Conservation (phyloP, 2,113 vertebrate species). For the Montifringilla adamsi region DNA sequence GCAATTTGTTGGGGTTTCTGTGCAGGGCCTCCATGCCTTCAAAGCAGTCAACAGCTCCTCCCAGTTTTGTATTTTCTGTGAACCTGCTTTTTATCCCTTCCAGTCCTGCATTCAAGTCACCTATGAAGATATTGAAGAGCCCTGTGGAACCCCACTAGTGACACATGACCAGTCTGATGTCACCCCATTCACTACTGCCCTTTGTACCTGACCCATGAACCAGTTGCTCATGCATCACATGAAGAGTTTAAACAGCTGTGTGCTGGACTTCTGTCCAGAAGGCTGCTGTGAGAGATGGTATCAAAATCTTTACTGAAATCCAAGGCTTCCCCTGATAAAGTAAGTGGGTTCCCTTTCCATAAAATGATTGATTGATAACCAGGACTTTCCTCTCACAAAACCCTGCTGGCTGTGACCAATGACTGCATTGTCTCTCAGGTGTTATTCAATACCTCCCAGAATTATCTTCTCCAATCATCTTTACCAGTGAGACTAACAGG, state of each 20-base stretch:
- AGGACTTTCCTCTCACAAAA: neutral
- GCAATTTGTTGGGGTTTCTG: neutral
- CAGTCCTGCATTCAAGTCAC: neutral
- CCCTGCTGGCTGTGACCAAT: neutral
- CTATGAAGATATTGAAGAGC: neutral
- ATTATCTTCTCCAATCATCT: neutral
- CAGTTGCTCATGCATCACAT: fast-evolving
- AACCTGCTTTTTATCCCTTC: neutral
- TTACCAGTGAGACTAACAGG: neutral
- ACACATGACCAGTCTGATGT: neutral
- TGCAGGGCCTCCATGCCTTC: too few relatives aligned
- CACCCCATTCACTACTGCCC: too few relatives aligned
- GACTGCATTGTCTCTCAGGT: neutral
- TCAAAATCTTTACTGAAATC: neutral
- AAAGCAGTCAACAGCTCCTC: neutral
- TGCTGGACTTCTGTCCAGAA: neutral
- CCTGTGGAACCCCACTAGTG: neutral
- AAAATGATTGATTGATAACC: neutral
- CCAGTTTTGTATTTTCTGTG: neutral
- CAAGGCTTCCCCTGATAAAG: neutral
- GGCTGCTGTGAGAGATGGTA: neutral
- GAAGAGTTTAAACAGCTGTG: neutral
- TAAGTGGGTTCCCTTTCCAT: neutral
- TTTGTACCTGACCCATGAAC: neutral
- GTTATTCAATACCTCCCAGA: neutral